Conservation (phyloP, 2,888 invertebrate species). For the Pristionchus arcanus region DNA sequence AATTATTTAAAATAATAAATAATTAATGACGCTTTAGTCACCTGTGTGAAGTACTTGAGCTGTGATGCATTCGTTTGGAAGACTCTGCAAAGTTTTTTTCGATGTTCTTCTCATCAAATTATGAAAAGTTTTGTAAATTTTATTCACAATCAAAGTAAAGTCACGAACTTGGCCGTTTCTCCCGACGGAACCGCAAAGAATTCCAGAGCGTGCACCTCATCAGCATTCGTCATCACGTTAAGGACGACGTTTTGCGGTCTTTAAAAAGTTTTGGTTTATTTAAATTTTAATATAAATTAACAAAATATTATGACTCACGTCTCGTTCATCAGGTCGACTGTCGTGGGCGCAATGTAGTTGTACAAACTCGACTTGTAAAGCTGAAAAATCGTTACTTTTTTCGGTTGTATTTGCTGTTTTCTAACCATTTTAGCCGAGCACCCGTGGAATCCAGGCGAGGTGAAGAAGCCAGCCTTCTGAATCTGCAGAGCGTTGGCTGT, state of each 20-base stretch:
- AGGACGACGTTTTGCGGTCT: not conserved
- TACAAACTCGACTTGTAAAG: not conserved
- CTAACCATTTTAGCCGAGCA: not conserved
- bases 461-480: not conserved
- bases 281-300: not conserved
- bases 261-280: not conserved
- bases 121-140: too few relatives aligned
- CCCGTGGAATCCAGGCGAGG: not conserved
- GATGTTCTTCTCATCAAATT: not conserved
- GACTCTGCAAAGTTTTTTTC: not conserved
- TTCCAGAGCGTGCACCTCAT: not conserved
- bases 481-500: constrained; percentile 1
- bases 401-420: not conserved
- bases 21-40: not conserved
- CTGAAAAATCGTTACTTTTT: not conserved
- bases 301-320: not conserved
- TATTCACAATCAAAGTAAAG: too few relatives aligned
- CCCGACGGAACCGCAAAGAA: not conserved
- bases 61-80: not conserved
- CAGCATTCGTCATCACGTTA: not conserved
- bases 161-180: not conserved
- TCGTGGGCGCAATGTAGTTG: not conserved
- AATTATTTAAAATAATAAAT: too few relatives aligned
- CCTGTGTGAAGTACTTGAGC: constrained; percentile 7
- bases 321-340: not conserved